These are phyloP conservation scores for Nephrotoma guestfalica DNA, from an alignment of 2,888 invertebrate species.

Conservation along the genomic window DNA sequence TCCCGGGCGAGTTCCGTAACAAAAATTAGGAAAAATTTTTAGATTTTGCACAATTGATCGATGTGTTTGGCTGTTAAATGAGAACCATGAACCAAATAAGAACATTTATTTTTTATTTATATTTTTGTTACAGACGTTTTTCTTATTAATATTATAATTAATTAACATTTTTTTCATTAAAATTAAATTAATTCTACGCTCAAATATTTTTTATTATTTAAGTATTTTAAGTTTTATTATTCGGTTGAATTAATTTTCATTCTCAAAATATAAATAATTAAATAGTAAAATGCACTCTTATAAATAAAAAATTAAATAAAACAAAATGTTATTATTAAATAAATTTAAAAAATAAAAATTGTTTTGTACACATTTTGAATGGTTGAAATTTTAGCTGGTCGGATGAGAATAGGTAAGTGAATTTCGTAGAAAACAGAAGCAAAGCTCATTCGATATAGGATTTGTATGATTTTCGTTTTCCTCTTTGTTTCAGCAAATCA, in stretches of 20 bases:
- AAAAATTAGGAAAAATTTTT: background rate
- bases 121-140: background rate
- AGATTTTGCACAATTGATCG: background rate
- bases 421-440: no score
- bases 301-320: background rate
- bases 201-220: background rate
- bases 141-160: background rate
- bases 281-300: background rate
- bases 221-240: background rate
- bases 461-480: no score
- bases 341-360: background rate
- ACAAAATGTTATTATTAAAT: background rate
- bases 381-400: no score
- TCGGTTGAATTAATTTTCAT: background rate
- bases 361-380: no score
- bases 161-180: background rate
- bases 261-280: background rate
- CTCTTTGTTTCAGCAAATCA: no score
- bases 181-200: background rate
- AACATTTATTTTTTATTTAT: background rate
- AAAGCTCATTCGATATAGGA: no score
- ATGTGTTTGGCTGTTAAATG: background rate
- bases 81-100: background rate
- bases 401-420: no score
- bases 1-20: background rate